phyloP scores from a whole-genome alignment of 2,888 invertebrate species.

The Kuschelorhynchus macadamiae region DNA sequence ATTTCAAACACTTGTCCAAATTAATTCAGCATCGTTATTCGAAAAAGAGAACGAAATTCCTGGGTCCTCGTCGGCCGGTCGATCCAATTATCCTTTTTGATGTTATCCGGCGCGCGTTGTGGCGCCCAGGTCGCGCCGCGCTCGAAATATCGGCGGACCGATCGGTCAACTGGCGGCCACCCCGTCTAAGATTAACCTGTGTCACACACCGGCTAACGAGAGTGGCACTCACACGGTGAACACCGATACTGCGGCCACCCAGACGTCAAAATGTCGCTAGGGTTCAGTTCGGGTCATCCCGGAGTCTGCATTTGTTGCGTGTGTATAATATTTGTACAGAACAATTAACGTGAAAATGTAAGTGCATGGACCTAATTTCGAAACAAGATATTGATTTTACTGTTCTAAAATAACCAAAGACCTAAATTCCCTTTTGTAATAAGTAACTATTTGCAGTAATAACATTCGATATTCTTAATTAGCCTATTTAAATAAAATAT shows the following conservation, averaged over 20 bases:
- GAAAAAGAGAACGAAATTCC: slow-evolving; percentile 42
- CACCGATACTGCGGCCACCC: slow-evolving; percentile 52
- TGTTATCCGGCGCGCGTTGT: slow-evolving; percentile 48
- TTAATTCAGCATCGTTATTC: slow-evolving; percentile 47
- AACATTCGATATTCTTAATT: no score
- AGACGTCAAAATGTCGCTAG: slow-evolving; percentile 55
- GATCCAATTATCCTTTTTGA: slow-evolving; percentile 50
- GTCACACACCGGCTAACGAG: slow-evolving; percentile 58
- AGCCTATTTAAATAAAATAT: no score
- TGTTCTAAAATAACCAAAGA: no score
- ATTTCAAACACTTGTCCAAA: slow-evolving; percentile 41
- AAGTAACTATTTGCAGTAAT: no score
- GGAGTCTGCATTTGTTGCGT: slow-evolving; percentile 1
- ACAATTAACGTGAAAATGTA: no score
- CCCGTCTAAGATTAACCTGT: slow-evolving; percentile 57
- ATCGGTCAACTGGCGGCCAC: slow-evolving; percentile 52
- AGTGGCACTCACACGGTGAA: slow-evolving; percentile 55
- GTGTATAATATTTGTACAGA: no score
- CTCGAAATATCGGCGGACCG: slow-evolving; percentile 48
- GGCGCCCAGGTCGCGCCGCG: slow-evolving; percentile 45
- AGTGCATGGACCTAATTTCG: no score
- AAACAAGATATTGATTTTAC: no score
- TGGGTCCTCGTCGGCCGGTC: slow-evolving; percentile 22
- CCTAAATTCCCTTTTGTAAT: no score
- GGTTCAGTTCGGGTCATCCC: slow-evolving; percentile 39